A percentile compares a stretch with the other conserved stretches of the same genome.
Evolutionary conservation across 1,140 invertebrate species (phyloP).

Genomic region (Zeugodacus cucurbitae): DNA sequence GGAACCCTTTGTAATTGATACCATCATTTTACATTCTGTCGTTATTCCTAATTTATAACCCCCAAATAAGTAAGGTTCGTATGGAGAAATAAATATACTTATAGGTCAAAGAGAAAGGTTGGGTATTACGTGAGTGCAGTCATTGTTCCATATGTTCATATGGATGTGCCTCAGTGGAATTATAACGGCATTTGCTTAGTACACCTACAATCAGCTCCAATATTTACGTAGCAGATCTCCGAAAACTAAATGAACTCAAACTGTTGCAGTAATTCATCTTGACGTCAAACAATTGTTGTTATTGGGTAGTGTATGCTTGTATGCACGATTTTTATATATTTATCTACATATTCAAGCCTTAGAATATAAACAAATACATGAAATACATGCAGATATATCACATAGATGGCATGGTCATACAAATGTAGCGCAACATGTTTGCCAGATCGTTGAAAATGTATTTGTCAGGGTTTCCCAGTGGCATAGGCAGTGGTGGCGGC

Average conservation of each 20-base stretch:
- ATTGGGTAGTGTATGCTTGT: neutral
- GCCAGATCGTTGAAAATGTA: constrained; percentile 2
- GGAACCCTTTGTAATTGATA: too few relatives aligned
- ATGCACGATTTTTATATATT: neutral
- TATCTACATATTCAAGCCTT: neutral
- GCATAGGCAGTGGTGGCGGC: neutral
- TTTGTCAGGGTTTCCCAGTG: constrained; percentile 9
- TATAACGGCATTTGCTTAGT: too few relatives aligned
- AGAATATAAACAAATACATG: neutral
- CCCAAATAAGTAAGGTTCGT: too few relatives aligned
- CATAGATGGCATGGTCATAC: neutral
- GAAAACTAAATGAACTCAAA: neutral
- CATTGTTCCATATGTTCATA: too few relatives aligned
- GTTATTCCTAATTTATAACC: too few relatives aligned
- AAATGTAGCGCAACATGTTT: neutral
- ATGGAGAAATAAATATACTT: too few relatives aligned
- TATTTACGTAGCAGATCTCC: neutral
- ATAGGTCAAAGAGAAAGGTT: too few relatives aligned
- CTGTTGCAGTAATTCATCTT: constrained; percentile 7
- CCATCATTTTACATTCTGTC: too few relatives aligned
- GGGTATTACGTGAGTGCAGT: too few relatives aligned
- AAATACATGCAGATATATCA: neutral
- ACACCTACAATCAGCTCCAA: neutral
- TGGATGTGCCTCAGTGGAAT: too few relatives aligned
- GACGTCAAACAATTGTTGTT: neutral